phyloP scores from a whole-genome alignment of 1,140 invertebrate species.

The Lepidostoma basale region DNA sequence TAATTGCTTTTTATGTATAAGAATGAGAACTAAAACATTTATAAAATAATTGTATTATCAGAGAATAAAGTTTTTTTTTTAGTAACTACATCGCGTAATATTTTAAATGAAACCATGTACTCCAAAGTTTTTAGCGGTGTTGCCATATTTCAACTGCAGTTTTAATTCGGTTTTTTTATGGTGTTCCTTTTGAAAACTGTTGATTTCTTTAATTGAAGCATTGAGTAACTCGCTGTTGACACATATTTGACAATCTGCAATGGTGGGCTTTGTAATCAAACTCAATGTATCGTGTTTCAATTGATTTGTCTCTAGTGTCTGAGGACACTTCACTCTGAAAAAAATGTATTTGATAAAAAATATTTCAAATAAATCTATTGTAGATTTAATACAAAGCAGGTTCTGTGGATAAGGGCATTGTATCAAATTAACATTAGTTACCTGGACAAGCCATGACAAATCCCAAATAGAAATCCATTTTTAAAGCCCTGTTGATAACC shows the following conservation, averaged over 20 bases:
- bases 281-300: no score
- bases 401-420: no score
- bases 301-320: no score
- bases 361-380: no score
- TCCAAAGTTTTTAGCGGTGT: background rate
- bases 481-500: conserved; percentile 33
- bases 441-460: conserved; percentile 29
- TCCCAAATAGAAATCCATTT: conserved; percentile 28
- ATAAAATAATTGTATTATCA: conserved; percentile 19
- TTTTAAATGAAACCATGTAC: no score
- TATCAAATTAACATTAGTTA: conserved; percentile 7
- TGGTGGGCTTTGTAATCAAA: conserved; percentile 11
- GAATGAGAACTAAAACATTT: conserved; percentile 6
- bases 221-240: conserved; percentile 11
- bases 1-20: conserved; percentile 19
- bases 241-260: conserved; percentile 32
- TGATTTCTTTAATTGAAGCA: background rate
- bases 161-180: background rate
- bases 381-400: no score
- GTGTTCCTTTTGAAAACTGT: background rate
- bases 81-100: background rate
- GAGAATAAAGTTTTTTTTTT: conserved; percentile 11
- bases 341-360: no score
- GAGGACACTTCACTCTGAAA: no score
- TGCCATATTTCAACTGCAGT: background rate